A percentile compares a stretch with the other conserved stretches of the same genome.
Conservation (phyloP, 92 coral and sea anemone species). For the Epizoanthus fatuus region DNA sequence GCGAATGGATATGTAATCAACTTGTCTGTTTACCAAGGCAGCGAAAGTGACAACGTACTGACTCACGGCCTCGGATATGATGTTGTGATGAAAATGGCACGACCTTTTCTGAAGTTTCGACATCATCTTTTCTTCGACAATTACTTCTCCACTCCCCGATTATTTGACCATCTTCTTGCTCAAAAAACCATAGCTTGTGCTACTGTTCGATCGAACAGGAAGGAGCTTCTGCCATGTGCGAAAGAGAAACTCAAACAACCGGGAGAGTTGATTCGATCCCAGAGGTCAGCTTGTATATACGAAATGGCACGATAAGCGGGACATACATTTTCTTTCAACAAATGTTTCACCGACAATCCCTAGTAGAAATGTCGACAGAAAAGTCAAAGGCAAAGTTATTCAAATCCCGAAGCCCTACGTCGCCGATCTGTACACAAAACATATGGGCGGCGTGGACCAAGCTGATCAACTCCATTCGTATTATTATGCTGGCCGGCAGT, state of each 20-base stretch:
- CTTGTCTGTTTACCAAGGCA: conserved; percentile 71
- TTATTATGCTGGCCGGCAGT: conserved; percentile 12
- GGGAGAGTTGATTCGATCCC: conserved; percentile 1
- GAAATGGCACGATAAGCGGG: conserved; percentile 39
- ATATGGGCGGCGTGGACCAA: conserved; percentile 34
- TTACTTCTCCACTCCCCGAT: not conserved
- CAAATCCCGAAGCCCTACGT: conserved; percentile 6
- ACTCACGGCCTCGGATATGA: conserved; percentile 44
- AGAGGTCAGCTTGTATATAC: not conserved
- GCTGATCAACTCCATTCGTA: conserved; percentile 36
- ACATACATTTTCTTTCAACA: conserved; percentile 39
- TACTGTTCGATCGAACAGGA: not conserved
- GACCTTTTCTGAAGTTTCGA: too few species aligned
- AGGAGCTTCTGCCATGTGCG: conserved; percentile 2
- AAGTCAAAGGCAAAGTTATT: not conserved
- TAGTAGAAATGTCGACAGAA: not conserved
- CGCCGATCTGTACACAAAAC: not conserved
- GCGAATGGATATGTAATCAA: conserved; percentile 71
- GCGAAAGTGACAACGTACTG: conserved; percentile 26
- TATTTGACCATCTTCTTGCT: too few species aligned
- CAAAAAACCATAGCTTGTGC: too few species aligned
- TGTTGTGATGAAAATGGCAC: too few species aligned
- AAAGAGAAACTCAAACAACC: conserved; percentile 20
- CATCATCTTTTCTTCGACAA: not conserved
- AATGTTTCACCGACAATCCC: conserved; percentile 33